A percentile compares a stretch with the other conserved stretches of the same genome.
phyloP scores from a whole-genome alignment of 2,888 invertebrate species.

The Amblyjoppa proteus region DNA sequence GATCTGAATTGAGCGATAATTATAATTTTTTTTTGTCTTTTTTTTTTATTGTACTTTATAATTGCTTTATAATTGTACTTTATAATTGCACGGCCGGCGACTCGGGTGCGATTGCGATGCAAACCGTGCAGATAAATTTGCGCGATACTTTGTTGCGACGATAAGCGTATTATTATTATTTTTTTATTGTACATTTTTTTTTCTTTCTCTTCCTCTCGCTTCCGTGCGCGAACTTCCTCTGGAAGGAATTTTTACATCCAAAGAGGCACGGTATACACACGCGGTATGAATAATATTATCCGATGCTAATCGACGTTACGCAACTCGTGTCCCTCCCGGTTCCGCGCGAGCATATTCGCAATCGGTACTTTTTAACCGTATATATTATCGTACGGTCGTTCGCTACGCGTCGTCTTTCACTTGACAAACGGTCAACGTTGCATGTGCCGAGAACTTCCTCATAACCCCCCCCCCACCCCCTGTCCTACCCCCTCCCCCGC shows the following conservation, averaged over 20 bases:
- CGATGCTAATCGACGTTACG: slow-evolving; percentile 14
- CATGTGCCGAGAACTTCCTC: not conserved
- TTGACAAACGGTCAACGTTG: slow-evolving; percentile 13
- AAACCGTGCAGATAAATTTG: not conserved
- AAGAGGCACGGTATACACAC: not conserved
- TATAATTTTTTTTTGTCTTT: not conserved
- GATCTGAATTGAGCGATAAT: not conserved
- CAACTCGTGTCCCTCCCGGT: not conserved
- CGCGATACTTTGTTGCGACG: not conserved
- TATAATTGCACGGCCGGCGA: not conserved
- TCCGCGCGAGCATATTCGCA: not conserved
- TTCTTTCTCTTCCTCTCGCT: not conserved
- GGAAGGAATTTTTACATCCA: slow-evolving; percentile 8
- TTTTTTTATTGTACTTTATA: not conserved
- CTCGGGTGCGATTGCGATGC: not conserved
- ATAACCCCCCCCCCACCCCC: not conserved
- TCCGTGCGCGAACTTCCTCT: slow-evolving; percentile 7
- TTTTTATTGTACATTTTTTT: not conserved
- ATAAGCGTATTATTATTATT: not conserved
- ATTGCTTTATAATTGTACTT: too few species aligned
- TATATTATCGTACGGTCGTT: not conserved
- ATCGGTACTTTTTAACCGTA: slow-evolving; percentile 5
- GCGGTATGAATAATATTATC: slow-evolving; percentile 7
- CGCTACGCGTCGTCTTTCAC: not conserved
- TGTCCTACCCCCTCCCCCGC: too few species aligned